Evolutionary conservation across 2,797 vertebrate species (phyloP).

Genomic region (Potorous gilbertii): DNA sequence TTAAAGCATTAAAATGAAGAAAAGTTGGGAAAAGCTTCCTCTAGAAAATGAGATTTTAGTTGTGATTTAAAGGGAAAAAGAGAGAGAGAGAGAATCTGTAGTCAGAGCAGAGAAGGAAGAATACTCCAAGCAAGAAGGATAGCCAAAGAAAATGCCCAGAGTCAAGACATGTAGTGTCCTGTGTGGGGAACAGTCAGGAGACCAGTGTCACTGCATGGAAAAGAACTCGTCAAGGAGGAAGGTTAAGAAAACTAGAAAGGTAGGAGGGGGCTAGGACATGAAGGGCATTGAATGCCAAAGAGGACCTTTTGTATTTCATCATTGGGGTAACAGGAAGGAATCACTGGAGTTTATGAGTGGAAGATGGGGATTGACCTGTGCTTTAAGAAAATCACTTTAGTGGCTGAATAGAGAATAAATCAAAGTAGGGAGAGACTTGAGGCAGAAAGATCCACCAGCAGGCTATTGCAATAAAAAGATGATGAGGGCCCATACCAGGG

Average conservation of each 20-base stretch:
- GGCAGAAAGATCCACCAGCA: neutral
- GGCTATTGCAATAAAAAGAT: neutral
- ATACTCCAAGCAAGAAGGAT: neutral
- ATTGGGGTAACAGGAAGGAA: neutral
- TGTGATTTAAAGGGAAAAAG: neutral
- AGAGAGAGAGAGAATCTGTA: slow-evolving; percentile 59
- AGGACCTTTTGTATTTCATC: neutral
- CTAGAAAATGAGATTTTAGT: neutral
- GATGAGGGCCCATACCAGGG: neutral
- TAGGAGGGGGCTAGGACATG: neutral
- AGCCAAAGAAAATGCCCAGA: neutral
- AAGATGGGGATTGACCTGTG: neutral
- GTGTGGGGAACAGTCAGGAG: neutral
- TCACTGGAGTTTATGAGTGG: neutral
- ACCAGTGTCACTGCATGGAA: neutral
- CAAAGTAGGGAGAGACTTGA: neutral
- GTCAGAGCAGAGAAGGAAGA: slow-evolving; percentile 58
- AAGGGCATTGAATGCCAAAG: neutral
- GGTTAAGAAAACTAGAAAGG: neutral
- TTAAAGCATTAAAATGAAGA: neutral
- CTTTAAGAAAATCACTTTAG: neutral
- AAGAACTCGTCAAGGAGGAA: neutral
- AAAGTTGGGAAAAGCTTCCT: neutral
- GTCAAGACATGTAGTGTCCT: neutral
- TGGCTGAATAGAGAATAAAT: neutral